phyloP scores from a whole-genome alignment of 2,797 vertebrate species.

The Prionace glauca region DNA sequence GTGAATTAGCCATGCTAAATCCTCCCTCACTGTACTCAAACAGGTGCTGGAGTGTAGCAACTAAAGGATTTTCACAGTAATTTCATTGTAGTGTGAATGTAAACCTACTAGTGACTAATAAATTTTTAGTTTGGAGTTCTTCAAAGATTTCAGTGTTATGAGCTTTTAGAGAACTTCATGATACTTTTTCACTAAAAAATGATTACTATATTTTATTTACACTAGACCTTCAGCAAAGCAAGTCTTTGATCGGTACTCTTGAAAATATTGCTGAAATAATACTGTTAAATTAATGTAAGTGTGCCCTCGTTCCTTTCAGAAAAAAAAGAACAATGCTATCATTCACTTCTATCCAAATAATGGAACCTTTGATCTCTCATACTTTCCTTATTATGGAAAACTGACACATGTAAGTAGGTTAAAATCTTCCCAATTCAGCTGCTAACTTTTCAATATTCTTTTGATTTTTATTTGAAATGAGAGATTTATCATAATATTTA shows the following conservation, averaged over 20 bases:
- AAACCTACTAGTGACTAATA: no score
- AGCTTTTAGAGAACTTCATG: background rate
- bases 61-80: no score
- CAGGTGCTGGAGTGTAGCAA: no score
- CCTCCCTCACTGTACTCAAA: no score
- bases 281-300: background rate
- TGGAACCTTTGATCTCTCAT: slow-evolving; percentile 77
- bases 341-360: slow-evolving; percentile 80
- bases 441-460: background rate
- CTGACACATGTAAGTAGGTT: slow-evolving; percentile 77
- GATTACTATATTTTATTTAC: background rate
- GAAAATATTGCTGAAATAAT: background rate
- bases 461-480: background rate
- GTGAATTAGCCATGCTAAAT: no score
- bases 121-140: background rate
- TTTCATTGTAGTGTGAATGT: no score
- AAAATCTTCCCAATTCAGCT: background rate
- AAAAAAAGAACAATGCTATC: slow-evolving; percentile 73
- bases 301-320: slow-evolving; percentile 59
- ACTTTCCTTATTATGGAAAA: slow-evolving; percentile 95
- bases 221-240: background rate
- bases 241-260: no score
- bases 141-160: background rate
- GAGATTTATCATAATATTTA: background rate
- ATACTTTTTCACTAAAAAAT: background rate